Evolutionary conservation across 2,888 invertebrate species (phyloP), one percentile per base, ranked within the genome.

Genomic region (Apoderus coryli): DNA sequence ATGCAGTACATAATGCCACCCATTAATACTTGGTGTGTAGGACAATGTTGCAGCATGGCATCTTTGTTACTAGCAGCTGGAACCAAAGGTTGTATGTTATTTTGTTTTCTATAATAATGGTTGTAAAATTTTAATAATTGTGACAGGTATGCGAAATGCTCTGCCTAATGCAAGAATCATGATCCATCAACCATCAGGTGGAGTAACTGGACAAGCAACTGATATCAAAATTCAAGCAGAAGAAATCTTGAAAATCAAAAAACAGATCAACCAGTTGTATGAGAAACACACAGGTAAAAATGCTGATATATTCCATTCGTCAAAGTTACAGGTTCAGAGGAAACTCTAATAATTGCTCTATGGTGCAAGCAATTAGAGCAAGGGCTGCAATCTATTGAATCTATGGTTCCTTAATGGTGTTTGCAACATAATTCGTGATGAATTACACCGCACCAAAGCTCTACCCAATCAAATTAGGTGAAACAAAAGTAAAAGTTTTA

Each of bases 1-100:
- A 98, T 96, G 93, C 95, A 96, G 61, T 95, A 95, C 49, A 82
- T 96, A 22, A 72, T 82, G 37, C 90, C 93, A 1, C 93, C 93
- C 0, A 79, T 96, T 10, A 79, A 89, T 3, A 96, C 95, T 0
- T 96, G 95, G 70, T 81, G 81, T 46, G 79, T 82, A 1, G 95
- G 95, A 1, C 93, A 93, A 59, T 95, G 93, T 0, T 85, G 86
- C 49, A 90, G 89, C 42, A 95, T 96, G 95, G 96, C 88, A 1
- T 90, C 92, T 10, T 63, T 98, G 27, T 62, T 96, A 3, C 59
- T 96, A 36, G 76, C 86, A 5, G 85, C 93, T 11, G 96, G 96
- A 31, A 73, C 78, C 4, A 70, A 63, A 45, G 39, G 39, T 37
- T 37, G 13, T 14, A 11, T 13, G 16, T 7, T 29, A 14, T 15